Evolutionary conservation across 2,888 invertebrate species (phyloP).

Genomic region (Eupelmus urozonus): DNA sequence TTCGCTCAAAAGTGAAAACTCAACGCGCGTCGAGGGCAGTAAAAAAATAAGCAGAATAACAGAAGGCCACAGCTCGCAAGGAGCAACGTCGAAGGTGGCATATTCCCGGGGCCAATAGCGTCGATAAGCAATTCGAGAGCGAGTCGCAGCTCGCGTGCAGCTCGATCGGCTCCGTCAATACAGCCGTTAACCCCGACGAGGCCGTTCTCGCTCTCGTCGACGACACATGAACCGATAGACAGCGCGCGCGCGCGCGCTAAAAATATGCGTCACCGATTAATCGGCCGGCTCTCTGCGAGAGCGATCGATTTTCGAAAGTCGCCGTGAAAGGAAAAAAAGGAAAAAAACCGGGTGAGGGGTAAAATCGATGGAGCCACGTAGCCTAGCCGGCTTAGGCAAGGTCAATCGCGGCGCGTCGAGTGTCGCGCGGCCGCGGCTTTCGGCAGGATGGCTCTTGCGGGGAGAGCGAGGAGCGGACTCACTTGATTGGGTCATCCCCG

Average conservation of each 20-base stretch:
- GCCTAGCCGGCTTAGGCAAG: neutral
- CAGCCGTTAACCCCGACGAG: neutral
- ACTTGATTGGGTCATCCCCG: slow-evolving; percentile 75
- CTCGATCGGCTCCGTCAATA: neutral
- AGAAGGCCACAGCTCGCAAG: neutral
- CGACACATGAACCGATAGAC: too few species aligned
- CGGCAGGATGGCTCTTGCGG: slow-evolving; percentile 6
- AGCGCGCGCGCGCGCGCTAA: too few species aligned
- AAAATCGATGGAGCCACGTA: slow-evolving; percentile 42
- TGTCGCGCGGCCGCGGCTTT: neutral
- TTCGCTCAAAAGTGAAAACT: neutral
- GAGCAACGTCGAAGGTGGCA: too few species aligned
- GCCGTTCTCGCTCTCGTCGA: too few species aligned
- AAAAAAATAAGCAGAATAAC: neutral
- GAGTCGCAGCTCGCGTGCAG: neutral
- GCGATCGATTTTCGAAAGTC: too few species aligned
- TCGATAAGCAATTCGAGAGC: neutral
- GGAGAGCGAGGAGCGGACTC: neutral
- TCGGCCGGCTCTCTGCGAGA: too few species aligned
- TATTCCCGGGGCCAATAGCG: neutral
- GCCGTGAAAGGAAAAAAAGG: too few species aligned
- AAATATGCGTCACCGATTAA: too few species aligned
- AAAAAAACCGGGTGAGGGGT: too few species aligned
- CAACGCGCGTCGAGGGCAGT: neutral
- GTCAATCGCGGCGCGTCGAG: neutral